Evolutionary conservation across 2,888 invertebrate genomes (phyloP).

Genomic region (Cheilosia urbana): DNA sequence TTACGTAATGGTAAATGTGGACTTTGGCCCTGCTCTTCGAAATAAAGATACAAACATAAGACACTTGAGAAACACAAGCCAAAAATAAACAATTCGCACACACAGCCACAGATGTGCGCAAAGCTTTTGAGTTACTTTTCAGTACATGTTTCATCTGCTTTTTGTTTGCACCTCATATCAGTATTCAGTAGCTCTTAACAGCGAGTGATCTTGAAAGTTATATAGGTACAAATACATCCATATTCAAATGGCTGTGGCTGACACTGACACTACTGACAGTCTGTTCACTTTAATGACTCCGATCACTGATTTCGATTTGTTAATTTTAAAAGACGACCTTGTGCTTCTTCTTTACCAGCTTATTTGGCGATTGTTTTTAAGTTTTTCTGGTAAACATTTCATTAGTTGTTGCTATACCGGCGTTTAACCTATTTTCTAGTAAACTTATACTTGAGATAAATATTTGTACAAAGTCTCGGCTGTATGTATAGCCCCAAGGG

Average conservation of each 20-base stretch:
- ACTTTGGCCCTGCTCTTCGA: slow-evolving; percentile 45
- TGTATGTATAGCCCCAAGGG: not conserved
- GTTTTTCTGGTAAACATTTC: not conserved
- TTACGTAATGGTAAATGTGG: slow-evolving; percentile 22
- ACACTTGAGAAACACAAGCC: slow-evolving; percentile 19
- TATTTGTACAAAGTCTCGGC: not conserved
- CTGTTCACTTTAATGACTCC: slow-evolving; percentile 27
- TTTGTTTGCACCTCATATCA: not conserved
- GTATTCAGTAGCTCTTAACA: slow-evolving; percentile 1
- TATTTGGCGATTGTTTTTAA: slow-evolving; percentile 26
- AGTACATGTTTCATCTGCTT: not conserved
- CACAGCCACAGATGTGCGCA: not conserved
- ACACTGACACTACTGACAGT: too few species aligned
- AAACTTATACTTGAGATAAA: too few species aligned
- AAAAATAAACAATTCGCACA: slow-evolving; percentile 39
- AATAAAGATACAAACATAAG: slow-evolving; percentile 21
- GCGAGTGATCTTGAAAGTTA: slow-evolving; percentile 54
- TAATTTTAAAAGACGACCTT: slow-evolving; percentile 48
- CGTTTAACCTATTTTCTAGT: not conserved
- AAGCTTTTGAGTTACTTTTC: slow-evolving; percentile 42
- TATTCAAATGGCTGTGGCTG: slow-evolving; percentile 33
- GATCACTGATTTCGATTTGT: slow-evolving; percentile 17
- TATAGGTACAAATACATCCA: not conserved
- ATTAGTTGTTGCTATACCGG: not conserved
- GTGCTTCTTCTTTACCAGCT: slow-evolving; percentile 56